Base-by-base conservation (phyloP, 2,113 vertebrate genomes). In the Brevimyrus niger region DNA sequence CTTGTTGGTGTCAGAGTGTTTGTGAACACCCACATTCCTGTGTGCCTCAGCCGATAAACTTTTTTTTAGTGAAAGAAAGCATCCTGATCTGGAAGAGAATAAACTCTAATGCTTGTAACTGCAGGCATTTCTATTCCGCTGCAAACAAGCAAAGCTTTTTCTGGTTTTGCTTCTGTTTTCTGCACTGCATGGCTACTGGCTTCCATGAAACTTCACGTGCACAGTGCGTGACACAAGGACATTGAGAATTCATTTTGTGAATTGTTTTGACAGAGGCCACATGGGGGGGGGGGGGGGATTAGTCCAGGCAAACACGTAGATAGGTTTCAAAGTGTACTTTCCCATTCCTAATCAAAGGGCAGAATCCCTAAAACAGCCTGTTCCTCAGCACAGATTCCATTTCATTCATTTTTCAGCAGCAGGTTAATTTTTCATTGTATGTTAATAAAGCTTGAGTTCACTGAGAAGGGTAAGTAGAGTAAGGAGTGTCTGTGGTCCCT, bases 401-500 rank as follows among this genome's bases (percentile, higher is more conserved):
- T 90, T 92, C 92, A 93, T 95, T 93, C 91, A 95, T 95, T 93
- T 95, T 95, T 95, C 91, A 95, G 92, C 42, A 27, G 61, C 88
- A n/a, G 91, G 92, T 95, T 46, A 93, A 95, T 93, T 90, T 95
- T 95, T 95, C 93, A 95, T 94, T 92, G 91, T 90, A 91, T 92
- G 93, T 95, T 95, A 95, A 94, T 94, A 93, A 95, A 82, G 84
- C 91, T 94, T 90, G 92, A 93, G 89, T 93, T 91, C 83, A 89
- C 91, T 85, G 89, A 87, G 10, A 90, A 91, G 87, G 89, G 90
- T 92, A 94, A 91, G 91, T 93, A 92, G 65, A 90, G 93, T 92
- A 73, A 82, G 80, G 90, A 93, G 91, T 93, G 92, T 94, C 91
- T 91, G 84, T 91, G 91, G 89, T 88, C 83, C 86, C 90, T 89